Percentiles rank a stretch among this genome's conserved stretches.
Conservation (phyloP, 2,113 vertebrate species). For the western clawed frog (Xenopus tropicalis) region UCB_Xtro_10.0 CM004449.2:89587001-89587500, state of each 20-base stretch:
- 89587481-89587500: no score
- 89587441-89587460: no score
- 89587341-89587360: no score
- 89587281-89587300: slow-evolving; percentile 9
- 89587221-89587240: slow-evolving; percentile 8
- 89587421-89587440: no score
- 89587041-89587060: slow-evolving; percentile 31
- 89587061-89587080: slow-evolving; percentile 39
- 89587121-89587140: slow-evolving; percentile 26
- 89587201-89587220: background rate
- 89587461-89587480: no score
- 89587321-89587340: slow-evolving; percentile 9
- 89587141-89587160: slow-evolving; percentile 21
- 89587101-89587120: slow-evolving; percentile 35
- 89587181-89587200: background rate
- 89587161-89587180: slow-evolving; percentile 13
- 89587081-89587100: slow-evolving; percentile 8
- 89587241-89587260: slow-evolving; percentile 17
- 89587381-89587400: no score
- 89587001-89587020: slow-evolving; percentile 15
- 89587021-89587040: slow-evolving; percentile 25
- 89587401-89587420: no score
- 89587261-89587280: slow-evolving; percentile 9
- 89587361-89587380: no score
- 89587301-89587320: background rate